Conservation (phyloP, 2,797 vertebrate species). For the Coccyzus lansbergi region DNA sequence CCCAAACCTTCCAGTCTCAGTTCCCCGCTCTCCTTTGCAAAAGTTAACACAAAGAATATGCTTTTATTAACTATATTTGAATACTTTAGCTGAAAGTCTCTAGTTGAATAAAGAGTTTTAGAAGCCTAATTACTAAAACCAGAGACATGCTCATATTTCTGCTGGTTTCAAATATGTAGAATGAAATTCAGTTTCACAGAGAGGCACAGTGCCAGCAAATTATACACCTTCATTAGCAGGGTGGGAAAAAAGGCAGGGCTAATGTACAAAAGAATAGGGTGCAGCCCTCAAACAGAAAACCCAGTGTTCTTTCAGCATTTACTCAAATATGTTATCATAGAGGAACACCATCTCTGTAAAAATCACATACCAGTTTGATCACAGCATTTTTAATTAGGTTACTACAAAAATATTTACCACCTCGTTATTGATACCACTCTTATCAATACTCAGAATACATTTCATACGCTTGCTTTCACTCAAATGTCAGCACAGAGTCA, state of each 20-base stretch:
- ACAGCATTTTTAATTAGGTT: neutral
- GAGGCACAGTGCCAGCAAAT: constrained; percentile 25
- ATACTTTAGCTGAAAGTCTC: neutral
- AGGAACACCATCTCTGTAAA: neutral
- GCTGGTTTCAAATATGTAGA: neutral
- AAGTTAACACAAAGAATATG: neutral
- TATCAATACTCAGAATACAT: neutral
- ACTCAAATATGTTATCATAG: neutral
- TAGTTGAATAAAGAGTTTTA: neutral
- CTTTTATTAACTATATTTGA: neutral
- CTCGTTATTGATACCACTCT: neutral
- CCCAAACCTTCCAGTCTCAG: neutral
- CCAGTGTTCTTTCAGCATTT: neutral
- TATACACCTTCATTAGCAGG: constrained; percentile 22
- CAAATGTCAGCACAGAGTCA: neutral
- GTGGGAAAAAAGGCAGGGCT: constrained; percentile 56
- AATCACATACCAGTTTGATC: neutral
- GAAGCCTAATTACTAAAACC: constrained; percentile 4
- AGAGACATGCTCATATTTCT: neutral
- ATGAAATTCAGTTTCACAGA: neutral
- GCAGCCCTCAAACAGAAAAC: neutral
- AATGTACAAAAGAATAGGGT: neutral
- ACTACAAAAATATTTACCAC: neutral
- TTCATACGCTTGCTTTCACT: neutral
- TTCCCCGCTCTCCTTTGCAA: neutral